Evolutionary conservation across 2,113 vertebrate genomes (phyloP).

Genomic region (Labrus mixtus): DNA sequence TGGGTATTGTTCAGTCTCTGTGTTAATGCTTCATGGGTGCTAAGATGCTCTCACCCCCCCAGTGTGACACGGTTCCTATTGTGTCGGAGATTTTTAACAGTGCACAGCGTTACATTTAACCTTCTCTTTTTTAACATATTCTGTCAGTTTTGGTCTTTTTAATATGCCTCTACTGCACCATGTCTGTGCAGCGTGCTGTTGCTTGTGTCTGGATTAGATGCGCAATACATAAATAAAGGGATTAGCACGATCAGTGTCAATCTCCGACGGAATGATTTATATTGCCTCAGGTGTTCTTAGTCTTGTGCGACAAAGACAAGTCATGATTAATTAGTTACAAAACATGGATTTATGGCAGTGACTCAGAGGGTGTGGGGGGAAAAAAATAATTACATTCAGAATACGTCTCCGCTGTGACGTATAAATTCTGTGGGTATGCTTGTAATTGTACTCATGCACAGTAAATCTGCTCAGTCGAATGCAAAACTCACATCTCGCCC

Average conservation of each 20-base stretch:
- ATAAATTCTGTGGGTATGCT: conserved; percentile 29
- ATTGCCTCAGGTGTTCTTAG: conserved; percentile 56
- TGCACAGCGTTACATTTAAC: conserved; percentile 9
- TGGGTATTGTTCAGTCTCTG: background rate
- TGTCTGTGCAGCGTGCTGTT: conserved; percentile 24
- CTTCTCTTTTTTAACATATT: background rate
- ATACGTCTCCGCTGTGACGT: conserved; percentile 37
- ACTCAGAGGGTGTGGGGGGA: conserved; percentile 1
- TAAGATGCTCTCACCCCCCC: background rate
- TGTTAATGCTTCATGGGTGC: background rate
- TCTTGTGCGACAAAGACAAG: conserved; percentile 63
- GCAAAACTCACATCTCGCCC: conserved; percentile 50
- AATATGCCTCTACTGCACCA: background rate
- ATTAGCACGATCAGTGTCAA: conserved; percentile 69
- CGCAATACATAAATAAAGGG: conserved; percentile 58
- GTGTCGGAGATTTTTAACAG: background rate
- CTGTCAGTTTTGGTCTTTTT: conserved; percentile 20
- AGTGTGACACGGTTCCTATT: too few relatives aligned
- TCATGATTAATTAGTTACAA: conserved; percentile 70
- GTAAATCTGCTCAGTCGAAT: conserved; percentile 50
- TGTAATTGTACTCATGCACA: conserved; percentile 56
- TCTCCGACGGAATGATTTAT: conserved; percentile 56
- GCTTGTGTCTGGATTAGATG: conserved; percentile 34
- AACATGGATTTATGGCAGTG: conserved; percentile 45
- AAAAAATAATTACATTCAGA: conserved; percentile 39